Conservation (phyloP, 2,113 vertebrate genomes). For the Isurus oxyrinchus region DNA sequence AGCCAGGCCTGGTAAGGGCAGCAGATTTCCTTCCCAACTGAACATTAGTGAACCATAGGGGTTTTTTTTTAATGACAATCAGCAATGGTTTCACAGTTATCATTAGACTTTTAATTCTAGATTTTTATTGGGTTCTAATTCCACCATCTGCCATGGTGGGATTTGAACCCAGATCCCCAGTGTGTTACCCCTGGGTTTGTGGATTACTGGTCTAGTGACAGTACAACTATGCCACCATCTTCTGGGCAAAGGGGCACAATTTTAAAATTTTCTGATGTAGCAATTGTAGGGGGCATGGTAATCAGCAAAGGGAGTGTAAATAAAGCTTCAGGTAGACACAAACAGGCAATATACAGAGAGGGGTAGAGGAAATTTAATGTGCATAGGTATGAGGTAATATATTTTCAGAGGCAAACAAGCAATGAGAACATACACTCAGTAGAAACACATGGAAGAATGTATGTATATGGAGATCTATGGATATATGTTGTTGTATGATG, state of each 20-base stretch:
- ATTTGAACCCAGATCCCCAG: no score
- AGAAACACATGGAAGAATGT: background rate
- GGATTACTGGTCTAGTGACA: no score
- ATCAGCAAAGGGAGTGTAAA: background rate
- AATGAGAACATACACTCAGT: background rate
- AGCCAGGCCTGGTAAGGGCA: no score
- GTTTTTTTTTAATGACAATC: no score
- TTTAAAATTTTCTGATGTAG: background rate
- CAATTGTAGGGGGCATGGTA: background rate
- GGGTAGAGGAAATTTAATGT: background rate
- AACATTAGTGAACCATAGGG: no score
- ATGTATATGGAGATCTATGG: background rate
- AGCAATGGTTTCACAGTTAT: no score
- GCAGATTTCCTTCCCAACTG: no score
- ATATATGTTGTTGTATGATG: background rate
- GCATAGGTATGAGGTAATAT: background rate
- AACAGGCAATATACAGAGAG: background rate
- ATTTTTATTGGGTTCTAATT: no score
- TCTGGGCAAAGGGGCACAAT: background rate
- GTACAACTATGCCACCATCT: no score
- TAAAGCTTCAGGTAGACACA: background rate
- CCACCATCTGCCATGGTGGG: no score
- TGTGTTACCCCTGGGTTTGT: no score
- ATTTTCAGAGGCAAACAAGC: background rate
- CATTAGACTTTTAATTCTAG: no score